Evolutionary conservation across 2,113 vertebrate genomes (phyloP).

Genomic region (Crotalus horridus): DNA sequence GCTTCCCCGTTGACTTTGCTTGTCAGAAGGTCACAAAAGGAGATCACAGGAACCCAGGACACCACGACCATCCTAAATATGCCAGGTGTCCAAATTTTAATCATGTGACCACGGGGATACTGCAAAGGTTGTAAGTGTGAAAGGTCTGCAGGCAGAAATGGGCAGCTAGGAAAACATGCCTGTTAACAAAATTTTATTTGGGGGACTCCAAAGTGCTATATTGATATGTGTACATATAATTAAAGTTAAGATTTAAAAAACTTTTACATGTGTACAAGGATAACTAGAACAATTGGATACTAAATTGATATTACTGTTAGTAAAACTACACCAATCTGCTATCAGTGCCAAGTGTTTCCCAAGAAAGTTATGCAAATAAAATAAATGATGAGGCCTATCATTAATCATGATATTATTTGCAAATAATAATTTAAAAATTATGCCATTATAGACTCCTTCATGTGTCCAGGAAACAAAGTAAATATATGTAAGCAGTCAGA

Average conservation of each 20-base stretch:
- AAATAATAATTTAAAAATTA: not conserved
- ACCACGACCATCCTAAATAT: not conserved
- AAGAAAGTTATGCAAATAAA: not conserved
- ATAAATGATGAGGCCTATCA: not conserved
- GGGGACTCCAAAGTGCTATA: not conserved
- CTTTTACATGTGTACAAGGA: not conserved
- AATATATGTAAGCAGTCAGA: not conserved
- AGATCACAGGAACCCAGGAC: too few relatives aligned
- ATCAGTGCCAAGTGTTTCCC: not conserved
- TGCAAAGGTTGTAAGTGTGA: not conserved
- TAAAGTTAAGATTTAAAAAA: not conserved
- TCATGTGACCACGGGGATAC: too few relatives aligned
- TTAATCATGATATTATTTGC: not conserved
- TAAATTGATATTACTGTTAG: not conserved
- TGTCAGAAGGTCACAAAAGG: not conserved
- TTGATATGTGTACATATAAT: not conserved
- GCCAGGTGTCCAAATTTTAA: not conserved
- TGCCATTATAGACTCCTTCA: not conserved
- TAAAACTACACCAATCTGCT: not conserved
- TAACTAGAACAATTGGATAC: slow-evolving; percentile 19
- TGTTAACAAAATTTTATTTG: not conserved
- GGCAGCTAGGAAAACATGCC: not conserved
- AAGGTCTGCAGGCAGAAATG: not conserved
- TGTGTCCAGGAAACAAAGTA: not conserved
- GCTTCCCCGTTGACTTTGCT: not conserved